phyloP scores from a whole-genome alignment of 2,888 invertebrate species.

The Strigamia transsilvanica region DNA sequence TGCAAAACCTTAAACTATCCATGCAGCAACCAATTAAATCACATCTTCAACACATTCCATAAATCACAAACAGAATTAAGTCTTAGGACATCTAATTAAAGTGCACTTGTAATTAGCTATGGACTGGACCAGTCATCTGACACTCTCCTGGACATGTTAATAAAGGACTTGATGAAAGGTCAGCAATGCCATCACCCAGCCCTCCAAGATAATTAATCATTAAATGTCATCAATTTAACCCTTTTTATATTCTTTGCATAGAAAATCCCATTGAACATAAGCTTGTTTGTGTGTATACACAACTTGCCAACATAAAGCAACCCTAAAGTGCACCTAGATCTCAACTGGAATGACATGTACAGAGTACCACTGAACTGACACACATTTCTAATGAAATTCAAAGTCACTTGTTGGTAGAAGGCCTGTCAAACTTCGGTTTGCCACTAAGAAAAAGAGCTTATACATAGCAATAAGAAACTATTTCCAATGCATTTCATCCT shows the following conservation, averaged over 20 bases:
- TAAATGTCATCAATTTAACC: background rate
- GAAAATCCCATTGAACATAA: background rate
- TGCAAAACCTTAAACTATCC: background rate
- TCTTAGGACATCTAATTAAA: background rate
- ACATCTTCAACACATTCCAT: slow-evolving; percentile 9
- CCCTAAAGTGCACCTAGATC: background rate
- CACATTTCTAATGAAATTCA: slow-evolving; percentile 2
- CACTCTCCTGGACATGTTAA: slow-evolving; percentile 16
- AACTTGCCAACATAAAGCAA: background rate
- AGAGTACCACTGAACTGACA: background rate
- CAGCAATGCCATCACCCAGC: slow-evolving; percentile 15
- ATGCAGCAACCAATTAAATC: background rate
- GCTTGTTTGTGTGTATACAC: background rate
- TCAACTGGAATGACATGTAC: background rate
- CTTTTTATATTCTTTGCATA: background rate
- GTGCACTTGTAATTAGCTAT: background rate
- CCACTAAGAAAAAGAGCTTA: background rate
- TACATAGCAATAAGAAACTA: background rate
- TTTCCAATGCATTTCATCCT: slow-evolving; percentile 16
- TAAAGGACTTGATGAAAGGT: slow-evolving; percentile 16
- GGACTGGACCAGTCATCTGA: slow-evolving; percentile 16
- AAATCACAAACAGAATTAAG: slow-evolving; percentile 15
- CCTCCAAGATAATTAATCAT: background rate
- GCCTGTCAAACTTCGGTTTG: slow-evolving; percentile 1
- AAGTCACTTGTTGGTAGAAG: slow-evolving; percentile 16